Base-by-base conservation (phyloP, 2,113 vertebrate genomes). In the Rutilus rutilus region DNA sequence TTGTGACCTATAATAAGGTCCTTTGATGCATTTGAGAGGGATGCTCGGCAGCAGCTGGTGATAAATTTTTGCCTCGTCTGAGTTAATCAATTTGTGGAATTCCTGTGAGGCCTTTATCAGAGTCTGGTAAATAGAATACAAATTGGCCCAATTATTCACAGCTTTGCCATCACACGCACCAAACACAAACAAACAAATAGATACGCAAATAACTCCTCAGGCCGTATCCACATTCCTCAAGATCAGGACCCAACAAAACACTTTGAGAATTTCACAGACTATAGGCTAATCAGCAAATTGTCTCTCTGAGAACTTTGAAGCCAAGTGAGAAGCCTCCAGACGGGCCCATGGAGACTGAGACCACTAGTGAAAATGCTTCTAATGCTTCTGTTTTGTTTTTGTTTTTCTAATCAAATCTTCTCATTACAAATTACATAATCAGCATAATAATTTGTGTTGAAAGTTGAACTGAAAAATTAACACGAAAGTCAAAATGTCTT, bases 91-190 rank as follows among this genome's bases (percentile, higher is more conserved):
- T 87, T 76, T 78, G 67, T 80, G 36, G 81, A 83, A 85, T 88
- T 88, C 90, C 87, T 84, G 85, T 47, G 73, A 89, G 87, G 89
- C 80, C 83, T 85, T 90, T 87, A 87, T 88, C 86, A 86, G 83
- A 88, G 87, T 90, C 85, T 83, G 86, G 86, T 91, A 88, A 90
- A 88, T 86, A 88, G 86, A 92, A 89, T 87, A 90, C 90, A 90
- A 90, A 91, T 90, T 86, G 83, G 27, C 71, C 83, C 89, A 89
- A 89, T 90, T 89, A 89, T 89, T 90, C 67, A 84, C 64, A 42
- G 59, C 54, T 80, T 64, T 74, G 42, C 45, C 78, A 10, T 74
- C 57, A 73, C 83, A 78, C n/a, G 60, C 62, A 74, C 45, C 50
- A 87, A 77, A 86, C n/a, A 69, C 67, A 88, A 84, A 89, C 82